Evolutionary conservation across 2,888 invertebrate species (phyloP), one percentile per base, ranked within the genome.

Genomic region (Biston betularia): DNA sequence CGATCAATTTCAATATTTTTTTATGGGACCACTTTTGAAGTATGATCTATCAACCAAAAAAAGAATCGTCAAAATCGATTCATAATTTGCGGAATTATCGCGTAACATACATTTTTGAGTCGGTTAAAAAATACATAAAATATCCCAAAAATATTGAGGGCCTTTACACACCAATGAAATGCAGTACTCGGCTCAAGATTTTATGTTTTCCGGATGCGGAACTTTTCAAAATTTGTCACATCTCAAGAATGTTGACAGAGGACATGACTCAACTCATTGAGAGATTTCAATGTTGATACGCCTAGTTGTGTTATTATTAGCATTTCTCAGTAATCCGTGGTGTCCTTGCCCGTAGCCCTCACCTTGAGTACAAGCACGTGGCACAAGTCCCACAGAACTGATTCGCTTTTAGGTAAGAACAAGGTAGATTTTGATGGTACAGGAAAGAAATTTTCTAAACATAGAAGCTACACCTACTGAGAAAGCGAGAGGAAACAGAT

Each of bases 201-300:
- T 33, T 42, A 33, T 10, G 9, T 38, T 38, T 24, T 54, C 12
- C 33, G 42, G 3, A 49, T 49, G 14, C 58, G 49, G 40, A 58
- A 58, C 42, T 38, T 63, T n/a, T 38, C 44, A 14, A 34, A 34
- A 35, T 24, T 54, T 49, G 49, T 62, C 33, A 45, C 40, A 53
- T 54, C n/a, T 59, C 35, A n/a, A 46, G 49, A 50, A 59, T 55
- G 55, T 58, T 15, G 46, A 50, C 10, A 11, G 12, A 57, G 42
- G 15, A 38, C n/a, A 33, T 65, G 61, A 61, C 33, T 52, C 60
- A 57, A 50, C 38, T 48, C 62, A 66, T 62, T 66, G 52, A 61
- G 59, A 59, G 46, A 52, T 52, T 24, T 53, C 48, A 60, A 53
- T 46, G 46, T 46, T 24, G 52, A 63, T 52, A 63, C 57, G 46